These are phyloP conservation scores for Vesta saturnalis DNA, from an alignment of 2,888 invertebrate species.

Conservation along the genomic window DNA sequence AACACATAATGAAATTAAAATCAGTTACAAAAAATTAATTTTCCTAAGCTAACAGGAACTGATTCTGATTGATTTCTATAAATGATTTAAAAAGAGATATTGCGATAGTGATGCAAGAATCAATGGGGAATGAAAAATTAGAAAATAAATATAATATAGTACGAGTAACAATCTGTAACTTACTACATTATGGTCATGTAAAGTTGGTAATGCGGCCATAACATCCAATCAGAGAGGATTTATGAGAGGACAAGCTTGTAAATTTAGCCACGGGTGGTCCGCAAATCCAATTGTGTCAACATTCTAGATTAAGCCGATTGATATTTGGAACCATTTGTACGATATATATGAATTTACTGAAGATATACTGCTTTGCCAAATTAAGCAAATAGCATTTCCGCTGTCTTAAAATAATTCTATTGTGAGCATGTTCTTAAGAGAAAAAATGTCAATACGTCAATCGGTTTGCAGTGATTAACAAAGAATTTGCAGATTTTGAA, in stretches of 20 bases:
- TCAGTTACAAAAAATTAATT: background rate
- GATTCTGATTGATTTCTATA: no score
- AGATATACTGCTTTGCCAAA: slow-evolving; percentile 23
- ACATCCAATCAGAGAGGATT: slow-evolving; percentile 64
- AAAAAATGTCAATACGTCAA: slow-evolving; percentile 12
- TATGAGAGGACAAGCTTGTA: slow-evolving; percentile 60
- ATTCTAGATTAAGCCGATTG: slow-evolving; percentile 61
- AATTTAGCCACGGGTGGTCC: slow-evolving; percentile 62
- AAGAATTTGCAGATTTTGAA: background rate
- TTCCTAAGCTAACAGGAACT: no score
- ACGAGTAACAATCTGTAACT: slow-evolving; percentile 47
- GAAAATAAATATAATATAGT: slow-evolving; percentile 24
- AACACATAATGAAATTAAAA: slow-evolving; percentile 1
- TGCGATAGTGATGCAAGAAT: slow-evolving; percentile 7
- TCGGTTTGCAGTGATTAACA: slow-evolving; percentile 4
- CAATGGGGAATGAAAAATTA: slow-evolving; percentile 28
- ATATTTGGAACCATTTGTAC: slow-evolving; percentile 48
- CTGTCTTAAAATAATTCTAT: background rate
- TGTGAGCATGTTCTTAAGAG: background rate
- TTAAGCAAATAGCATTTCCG: slow-evolving; percentile 18
- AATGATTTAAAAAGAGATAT: background rate
- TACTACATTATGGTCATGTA: slow-evolving; percentile 57
- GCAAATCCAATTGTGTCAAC: slow-evolving; percentile 62
- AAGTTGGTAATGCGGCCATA: slow-evolving; percentile 63
- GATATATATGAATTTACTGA: slow-evolving; percentile 32